Evolutionary conservation across 2,888 invertebrate species (phyloP).

Genomic region (Prionchulus punctatus): DNA sequence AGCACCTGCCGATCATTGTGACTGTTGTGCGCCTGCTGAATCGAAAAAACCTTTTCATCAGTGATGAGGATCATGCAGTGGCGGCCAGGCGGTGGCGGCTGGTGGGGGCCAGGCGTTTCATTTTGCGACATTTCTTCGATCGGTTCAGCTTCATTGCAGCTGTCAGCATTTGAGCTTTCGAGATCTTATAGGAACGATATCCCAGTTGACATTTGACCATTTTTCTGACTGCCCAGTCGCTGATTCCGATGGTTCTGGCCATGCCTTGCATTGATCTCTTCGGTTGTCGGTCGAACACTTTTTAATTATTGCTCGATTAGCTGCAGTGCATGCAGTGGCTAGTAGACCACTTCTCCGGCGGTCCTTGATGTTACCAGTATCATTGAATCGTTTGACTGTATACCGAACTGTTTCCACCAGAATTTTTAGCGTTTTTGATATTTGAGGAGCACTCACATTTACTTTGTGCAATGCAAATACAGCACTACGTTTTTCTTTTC

Average conservation of each 20-base stretch:
- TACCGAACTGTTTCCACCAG: not conserved
- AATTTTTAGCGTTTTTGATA: not conserved
- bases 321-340: not conserved
- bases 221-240: not conserved
- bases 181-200: not conserved
- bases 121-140: not conserved
- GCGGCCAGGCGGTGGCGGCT: not conserved
- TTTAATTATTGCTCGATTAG: not conserved
- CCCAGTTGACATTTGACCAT: not conserved
- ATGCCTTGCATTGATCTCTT: not conserved
- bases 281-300: not conserved
- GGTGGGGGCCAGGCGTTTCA: not conserved
- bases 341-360: not conserved
- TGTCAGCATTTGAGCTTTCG: not conserved
- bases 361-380: not conserved
- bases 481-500: not conserved
- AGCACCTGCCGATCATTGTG: not conserved
- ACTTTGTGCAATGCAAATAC: not conserved
- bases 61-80: not conserved
- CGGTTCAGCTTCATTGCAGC: not conserved
- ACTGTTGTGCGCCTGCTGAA: not conserved
- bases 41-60: not conserved
- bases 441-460: not conserved
- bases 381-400: not conserved
- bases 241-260: not conserved